These are phyloP conservation scores for Fundulus diaphanus DNA, from an alignment of 2,797 vertebrate genomes.

Conservation along the genomic window DNA sequence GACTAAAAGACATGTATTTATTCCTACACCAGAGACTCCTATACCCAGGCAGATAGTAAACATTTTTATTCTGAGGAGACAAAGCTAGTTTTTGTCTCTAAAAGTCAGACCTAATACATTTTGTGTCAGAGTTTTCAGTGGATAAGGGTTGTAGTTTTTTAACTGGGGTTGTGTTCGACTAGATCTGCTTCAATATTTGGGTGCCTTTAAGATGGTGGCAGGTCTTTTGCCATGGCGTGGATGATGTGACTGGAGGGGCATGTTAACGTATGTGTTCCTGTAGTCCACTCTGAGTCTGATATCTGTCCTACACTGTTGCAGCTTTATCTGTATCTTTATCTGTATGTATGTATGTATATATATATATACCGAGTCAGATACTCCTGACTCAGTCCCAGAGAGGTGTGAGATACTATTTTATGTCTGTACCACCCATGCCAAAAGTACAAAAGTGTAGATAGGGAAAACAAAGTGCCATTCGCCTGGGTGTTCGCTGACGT, in stretches of 20 bases:
- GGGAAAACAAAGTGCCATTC: slow-evolving; percentile 70
- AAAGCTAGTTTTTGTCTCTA: background rate
- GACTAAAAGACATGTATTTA: background rate
- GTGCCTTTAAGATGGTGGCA: background rate
- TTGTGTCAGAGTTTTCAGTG: background rate
- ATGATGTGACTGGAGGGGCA: background rate
- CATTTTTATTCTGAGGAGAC: background rate
- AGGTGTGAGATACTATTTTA: slow-evolving; percentile 27
- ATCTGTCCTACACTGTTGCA: no score
- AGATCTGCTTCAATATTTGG: background rate
- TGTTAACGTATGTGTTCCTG: background rate
- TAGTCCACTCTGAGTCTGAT: no score
- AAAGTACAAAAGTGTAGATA: slow-evolving; percentile 57
- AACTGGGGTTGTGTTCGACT: background rate
- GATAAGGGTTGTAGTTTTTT: background rate
- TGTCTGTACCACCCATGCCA: slow-evolving; percentile 30
- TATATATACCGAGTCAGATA: slow-evolving; percentile 7
- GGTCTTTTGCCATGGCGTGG: background rate
- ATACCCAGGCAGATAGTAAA: background rate
- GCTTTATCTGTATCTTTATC: no score
- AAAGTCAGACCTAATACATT: background rate
- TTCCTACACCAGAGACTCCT: background rate
- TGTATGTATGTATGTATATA: no score
- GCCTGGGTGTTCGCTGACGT: slow-evolving; percentile 43
- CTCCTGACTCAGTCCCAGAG: slow-evolving; percentile 22